These are phyloP conservation scores for Spodoptera picta DNA, from an alignment of 2,888 invertebrate species.

Conservation along the genomic window DNA sequence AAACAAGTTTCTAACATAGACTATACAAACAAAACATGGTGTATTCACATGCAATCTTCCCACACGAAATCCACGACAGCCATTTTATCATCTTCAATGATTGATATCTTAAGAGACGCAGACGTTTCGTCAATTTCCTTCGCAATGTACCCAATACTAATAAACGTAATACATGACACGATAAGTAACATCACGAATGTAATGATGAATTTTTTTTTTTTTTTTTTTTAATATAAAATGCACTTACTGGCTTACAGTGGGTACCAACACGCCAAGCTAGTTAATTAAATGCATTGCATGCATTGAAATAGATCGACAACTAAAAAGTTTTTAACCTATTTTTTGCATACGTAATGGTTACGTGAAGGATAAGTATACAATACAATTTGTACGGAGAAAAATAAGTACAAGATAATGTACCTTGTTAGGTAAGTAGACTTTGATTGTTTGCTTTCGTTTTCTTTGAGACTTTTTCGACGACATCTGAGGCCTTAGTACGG, in stretches of 20 bases:
- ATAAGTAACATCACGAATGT: constrained; percentile 45
- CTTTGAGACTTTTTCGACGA: constrained; percentile 2
- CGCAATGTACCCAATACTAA: constrained; percentile 33
- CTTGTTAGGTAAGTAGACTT: constrained; percentile 31
- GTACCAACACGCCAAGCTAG: no score
- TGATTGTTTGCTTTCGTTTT: constrained; percentile 19
- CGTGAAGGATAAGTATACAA: constrained; percentile 18
- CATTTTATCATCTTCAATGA: constrained; percentile 32
- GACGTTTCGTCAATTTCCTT: constrained; percentile 35
- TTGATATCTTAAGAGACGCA: constrained; percentile 13
- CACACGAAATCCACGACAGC: constrained; percentile 11
- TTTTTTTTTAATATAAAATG: no score
- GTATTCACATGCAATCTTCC: constrained; percentile 8
- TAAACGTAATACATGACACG: constrained; percentile 28
- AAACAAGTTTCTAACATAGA: no score
- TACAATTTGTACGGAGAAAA: constrained; percentile 20
- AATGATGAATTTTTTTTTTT: no score
- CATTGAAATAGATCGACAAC: constrained; percentile 44
- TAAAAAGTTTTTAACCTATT: constrained; percentile 44
- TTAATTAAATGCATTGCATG: no score
- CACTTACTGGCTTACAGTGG: no score
- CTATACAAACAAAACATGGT: no score
- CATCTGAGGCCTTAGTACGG: no score
- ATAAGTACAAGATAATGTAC: constrained; percentile 11
- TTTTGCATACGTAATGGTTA: constrained; percentile 44